phyloP scores from a whole-genome alignment of 2,888 invertebrate genomes.

The Diachrysia chrysitis region DNA sequence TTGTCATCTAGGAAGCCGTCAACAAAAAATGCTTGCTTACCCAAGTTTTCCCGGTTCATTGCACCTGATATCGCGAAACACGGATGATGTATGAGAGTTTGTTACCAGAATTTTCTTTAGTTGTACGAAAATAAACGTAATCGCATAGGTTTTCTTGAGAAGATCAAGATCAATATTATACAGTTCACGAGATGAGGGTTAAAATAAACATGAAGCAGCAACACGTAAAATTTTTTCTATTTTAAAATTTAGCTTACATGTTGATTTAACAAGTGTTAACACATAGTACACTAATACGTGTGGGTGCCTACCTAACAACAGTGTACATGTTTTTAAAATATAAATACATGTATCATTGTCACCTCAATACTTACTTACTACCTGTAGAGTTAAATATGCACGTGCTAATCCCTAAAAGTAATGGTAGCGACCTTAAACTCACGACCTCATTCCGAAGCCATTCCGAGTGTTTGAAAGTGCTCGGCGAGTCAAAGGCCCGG shows the following conservation, averaged over 20 bases:
- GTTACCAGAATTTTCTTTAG: neutral
- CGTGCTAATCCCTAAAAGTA: conserved; percentile 13
- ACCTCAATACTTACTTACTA: too few relatives aligned
- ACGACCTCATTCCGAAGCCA: conserved; percentile 51
- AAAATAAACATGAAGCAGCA: too few relatives aligned
- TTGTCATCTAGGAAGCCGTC: conserved; percentile 1
- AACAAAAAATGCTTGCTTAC: conserved; percentile 2
- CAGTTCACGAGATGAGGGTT: too few relatives aligned
- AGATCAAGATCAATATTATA: neutral
- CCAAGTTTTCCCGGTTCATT: neutral
- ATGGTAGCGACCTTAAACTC: conserved; percentile 62
- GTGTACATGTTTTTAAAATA: too few relatives aligned
- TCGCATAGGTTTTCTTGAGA: neutral
- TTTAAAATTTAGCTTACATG: too few relatives aligned
- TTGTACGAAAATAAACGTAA: too few relatives aligned
- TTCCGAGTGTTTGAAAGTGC: conserved; percentile 51
- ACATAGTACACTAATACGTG: too few relatives aligned
- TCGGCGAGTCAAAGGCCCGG: conserved; percentile 63
- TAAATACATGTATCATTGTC: too few relatives aligned
- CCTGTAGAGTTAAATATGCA: conserved; percentile 21
- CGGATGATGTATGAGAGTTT: neutral
- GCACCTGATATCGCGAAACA: neutral
- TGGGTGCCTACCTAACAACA: too few relatives aligned
- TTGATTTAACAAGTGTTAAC: too few relatives aligned
- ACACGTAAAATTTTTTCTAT: too few relatives aligned